phyloP scores from a whole-genome alignment of 2,888 invertebrate species.

The Orchesellides sinensis region DNA sequence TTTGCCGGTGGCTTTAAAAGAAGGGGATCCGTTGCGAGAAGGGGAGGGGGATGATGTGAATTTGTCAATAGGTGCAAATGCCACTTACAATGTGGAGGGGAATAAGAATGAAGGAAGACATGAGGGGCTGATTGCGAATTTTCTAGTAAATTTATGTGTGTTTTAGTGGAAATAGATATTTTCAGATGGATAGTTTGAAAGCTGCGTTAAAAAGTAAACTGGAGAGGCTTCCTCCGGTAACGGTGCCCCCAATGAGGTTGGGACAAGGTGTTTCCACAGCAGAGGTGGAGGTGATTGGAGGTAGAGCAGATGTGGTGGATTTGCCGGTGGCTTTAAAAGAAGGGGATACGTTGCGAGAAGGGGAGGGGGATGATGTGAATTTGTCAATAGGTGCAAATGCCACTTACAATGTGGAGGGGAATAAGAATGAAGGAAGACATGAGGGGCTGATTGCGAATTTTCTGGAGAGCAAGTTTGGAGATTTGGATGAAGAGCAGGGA shows the following conservation, averaged over 20 bases:
- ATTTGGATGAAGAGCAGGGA: not conserved
- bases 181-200: not conserved
- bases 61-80: not conserved
- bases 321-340: not conserved
- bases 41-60: not conserved
- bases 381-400: not conserved
- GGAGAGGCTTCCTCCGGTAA: not conserved
- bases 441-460: constrained; percentile 32
- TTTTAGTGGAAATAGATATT: too few relatives aligned
- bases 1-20: not conserved
- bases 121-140: constrained; percentile 15
- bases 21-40: too few relatives aligned
- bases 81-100: constrained; percentile 2
- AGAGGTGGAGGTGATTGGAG: not conserved
- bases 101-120: not conserved
- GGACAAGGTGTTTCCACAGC: too few relatives aligned
- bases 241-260: not conserved
- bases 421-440: constrained; percentile 19
- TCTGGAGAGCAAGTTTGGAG: constrained; percentile 11
- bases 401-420: constrained; percentile 21
- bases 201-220: not conserved
- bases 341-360: not conserved
- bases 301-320: not conserved
- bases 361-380: not conserved
- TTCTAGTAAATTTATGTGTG: too few relatives aligned